Evolutionary conservation across 2,113 vertebrate genomes (phyloP).

Genomic region (Hippolais icterina): DNA sequence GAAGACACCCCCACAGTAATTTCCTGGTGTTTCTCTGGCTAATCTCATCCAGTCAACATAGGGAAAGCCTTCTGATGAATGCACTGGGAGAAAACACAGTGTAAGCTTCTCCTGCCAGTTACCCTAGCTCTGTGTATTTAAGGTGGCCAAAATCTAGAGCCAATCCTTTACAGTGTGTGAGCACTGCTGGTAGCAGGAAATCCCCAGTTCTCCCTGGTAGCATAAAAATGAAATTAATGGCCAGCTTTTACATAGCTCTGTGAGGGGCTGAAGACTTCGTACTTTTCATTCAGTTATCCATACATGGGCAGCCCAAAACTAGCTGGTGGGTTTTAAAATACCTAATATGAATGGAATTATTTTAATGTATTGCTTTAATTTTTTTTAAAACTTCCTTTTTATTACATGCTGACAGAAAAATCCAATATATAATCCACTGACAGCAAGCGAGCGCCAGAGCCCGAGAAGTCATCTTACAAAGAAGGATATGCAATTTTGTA

Average conservation of each 20-base stretch:
- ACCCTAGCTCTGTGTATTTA: not conserved
- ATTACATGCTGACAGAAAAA: constrained; percentile 64
- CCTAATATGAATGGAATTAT: constrained; percentile 60
- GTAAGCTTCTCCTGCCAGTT: not conserved
- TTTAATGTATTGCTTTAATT: constrained; percentile 39
- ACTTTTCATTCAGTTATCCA: constrained; percentile 38
- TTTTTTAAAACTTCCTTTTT: constrained; percentile 29
- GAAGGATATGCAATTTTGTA: constrained; percentile 58
- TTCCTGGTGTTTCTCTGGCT: not conserved
- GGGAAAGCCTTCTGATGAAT: not conserved
- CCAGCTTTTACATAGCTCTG: not conserved
- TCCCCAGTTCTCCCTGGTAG: constrained; percentile 12
- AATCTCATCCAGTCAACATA: not conserved
- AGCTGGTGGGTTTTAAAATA: constrained; percentile 41
- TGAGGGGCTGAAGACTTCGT: not conserved
- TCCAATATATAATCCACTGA: constrained; percentile 58
- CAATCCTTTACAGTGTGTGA: not conserved
- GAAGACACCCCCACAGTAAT: not conserved
- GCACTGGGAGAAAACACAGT: not conserved
- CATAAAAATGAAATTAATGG: constrained; percentile 47
- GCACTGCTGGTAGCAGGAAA: constrained; percentile 24
- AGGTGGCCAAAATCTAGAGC: not conserved
- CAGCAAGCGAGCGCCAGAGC: not conserved
- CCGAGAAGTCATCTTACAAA: constrained; percentile 20
- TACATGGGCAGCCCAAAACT: constrained; percentile 30